These are phyloP conservation scores for Anolis sagrei DNA, from an alignment of 2,113 vertebrate genomes.

Conservation along the genomic window DNA sequence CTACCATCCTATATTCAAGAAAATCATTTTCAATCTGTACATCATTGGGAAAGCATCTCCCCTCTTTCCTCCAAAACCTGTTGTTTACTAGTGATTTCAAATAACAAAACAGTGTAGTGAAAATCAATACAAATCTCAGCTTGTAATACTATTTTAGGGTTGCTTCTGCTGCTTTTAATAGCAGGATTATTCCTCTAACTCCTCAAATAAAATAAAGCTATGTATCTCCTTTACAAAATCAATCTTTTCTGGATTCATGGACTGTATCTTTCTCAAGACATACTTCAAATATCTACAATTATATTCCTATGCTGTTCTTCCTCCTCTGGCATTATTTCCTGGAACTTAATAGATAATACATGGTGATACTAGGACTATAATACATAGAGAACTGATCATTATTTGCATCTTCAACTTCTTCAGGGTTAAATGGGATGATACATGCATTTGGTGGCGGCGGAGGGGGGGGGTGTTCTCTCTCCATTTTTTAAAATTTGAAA, in stretches of 20 bases:
- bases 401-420: not conserved
- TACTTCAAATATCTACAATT: conserved; percentile 13
- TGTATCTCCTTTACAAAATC: conserved; percentile 49
- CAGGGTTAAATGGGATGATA: not conserved
- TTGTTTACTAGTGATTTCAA: conserved; percentile 26
- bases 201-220: conserved; percentile 21
- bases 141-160: conserved; percentile 24
- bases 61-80: not conserved
- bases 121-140: conserved; percentile 31
- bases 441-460: not conserved
- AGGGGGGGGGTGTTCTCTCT: not conserved
- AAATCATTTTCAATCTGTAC: not conserved
- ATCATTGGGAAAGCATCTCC: not conserved
- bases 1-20: not conserved
- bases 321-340: not conserved
- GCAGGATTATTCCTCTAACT: conserved; percentile 25
- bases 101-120: conserved; percentile 22
- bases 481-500: not conserved
- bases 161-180: conserved; percentile 25
- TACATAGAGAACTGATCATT: not conserved
- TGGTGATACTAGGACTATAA: not conserved
- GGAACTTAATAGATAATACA: not conserved
- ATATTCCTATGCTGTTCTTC: not conserved
- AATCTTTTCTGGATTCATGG: conserved; percentile 22
- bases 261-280: conserved; percentile 26